These are phyloP conservation scores for Nebria ingens DNA, from an alignment of 1,140 invertebrate species.

Conservation along the genomic window DNA sequence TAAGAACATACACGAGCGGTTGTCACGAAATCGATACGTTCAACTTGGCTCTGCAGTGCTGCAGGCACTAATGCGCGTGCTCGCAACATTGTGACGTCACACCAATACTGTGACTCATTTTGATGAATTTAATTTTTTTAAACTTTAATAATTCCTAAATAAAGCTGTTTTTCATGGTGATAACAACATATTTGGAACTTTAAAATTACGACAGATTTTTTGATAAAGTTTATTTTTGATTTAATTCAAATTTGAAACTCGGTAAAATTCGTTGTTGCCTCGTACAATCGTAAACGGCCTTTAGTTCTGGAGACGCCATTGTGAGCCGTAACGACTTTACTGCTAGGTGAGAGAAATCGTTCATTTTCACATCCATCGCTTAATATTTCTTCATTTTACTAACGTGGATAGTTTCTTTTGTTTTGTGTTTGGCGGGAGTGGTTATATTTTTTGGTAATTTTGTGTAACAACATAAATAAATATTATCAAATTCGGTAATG, in stretches of 20 bases:
- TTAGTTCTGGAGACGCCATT: conserved; percentile 53
- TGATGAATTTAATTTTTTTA: not conserved
- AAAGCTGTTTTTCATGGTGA: not conserved
- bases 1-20: conserved; percentile 57
- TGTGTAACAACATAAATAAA: conserved; percentile 37
- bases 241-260: not conserved
- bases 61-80: conserved; percentile 45
- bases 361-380: conserved; percentile 49
- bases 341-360: conserved; percentile 48
- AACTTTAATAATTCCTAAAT: not conserved
- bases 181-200: not conserved
- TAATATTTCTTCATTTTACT: conserved; percentile 45
- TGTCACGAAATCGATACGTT: conserved; percentile 57
- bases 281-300: conserved; percentile 7
- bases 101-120: not conserved
- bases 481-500: conserved; percentile 39
- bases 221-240: not conserved
- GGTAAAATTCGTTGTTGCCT: conserved; percentile 2
- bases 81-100: conserved; percentile 41
- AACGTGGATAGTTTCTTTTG: conserved; percentile 32
- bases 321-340: conserved; percentile 64
- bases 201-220: conserved; percentile 4
- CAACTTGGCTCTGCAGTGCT: conserved; percentile 47
- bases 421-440: conserved; percentile 23
- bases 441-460: conserved; percentile 35